A percentile compares a stretch with the other conserved stretches of the same genome.
phyloP scores from a whole-genome alignment of 2,888 invertebrate species.

The Phrixothrix hirtus region DNA sequence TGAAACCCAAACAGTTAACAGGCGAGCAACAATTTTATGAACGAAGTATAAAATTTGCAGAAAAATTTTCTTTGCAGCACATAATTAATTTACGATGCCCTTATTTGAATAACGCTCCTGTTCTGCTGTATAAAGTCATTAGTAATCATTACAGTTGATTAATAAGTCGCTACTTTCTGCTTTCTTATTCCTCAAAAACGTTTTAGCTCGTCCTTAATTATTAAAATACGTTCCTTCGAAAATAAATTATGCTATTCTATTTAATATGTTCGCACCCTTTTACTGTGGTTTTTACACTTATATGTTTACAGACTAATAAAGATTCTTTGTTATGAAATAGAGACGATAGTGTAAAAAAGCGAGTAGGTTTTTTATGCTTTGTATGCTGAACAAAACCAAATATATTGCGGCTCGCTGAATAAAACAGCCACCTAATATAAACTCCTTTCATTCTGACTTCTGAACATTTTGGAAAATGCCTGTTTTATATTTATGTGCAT shows the following conservation, averaged over 20 bases:
- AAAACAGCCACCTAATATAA: slow-evolving; percentile 11
- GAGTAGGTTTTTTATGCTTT: slow-evolving; percentile 3
- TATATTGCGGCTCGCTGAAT: slow-evolving; percentile 10
- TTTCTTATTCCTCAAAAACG: slow-evolving; percentile 8
- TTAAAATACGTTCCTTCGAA: too few species aligned
- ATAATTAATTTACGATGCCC: slow-evolving; percentile 19
- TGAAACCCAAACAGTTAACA: slow-evolving; percentile 13
- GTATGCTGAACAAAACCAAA: slow-evolving; percentile 7
- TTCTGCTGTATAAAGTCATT: slow-evolving; percentile 20
- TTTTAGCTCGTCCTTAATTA: too few species aligned
- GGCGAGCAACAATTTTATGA: slow-evolving; percentile 16
- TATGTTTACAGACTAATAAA: slow-evolving; percentile 17
- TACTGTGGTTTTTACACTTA: slow-evolving; percentile 12
- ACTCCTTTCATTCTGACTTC: slow-evolving; percentile 7
- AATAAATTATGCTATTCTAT: slow-evolving; percentile 27
- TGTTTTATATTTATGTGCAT: slow-evolving; percentile 12
- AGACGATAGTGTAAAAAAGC: slow-evolving; percentile 8
- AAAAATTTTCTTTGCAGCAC: slow-evolving; percentile 10
- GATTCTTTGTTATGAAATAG: slow-evolving; percentile 13
- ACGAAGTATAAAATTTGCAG: slow-evolving; percentile 14
- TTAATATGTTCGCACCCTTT: slow-evolving; percentile 16
- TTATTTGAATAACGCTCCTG: slow-evolving; percentile 13
- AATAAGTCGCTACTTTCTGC: slow-evolving; percentile 21
- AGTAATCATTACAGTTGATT: slow-evolving; percentile 23
- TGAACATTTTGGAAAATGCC: slow-evolving; percentile 6